phyloP scores from a whole-genome alignment of 2,113 vertebrate species.

The Phyllostomus hastatus region DNA sequence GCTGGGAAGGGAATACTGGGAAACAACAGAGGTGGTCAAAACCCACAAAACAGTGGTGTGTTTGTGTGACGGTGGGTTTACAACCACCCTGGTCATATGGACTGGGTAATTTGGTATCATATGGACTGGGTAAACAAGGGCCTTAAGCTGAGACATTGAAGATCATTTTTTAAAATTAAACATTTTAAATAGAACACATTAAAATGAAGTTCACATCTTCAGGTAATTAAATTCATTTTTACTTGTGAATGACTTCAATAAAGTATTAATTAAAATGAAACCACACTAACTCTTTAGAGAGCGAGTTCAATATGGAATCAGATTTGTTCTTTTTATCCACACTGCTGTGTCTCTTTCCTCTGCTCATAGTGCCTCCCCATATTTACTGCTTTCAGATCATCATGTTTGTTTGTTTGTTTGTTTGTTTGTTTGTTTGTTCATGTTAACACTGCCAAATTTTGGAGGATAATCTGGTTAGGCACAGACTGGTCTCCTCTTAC shows the following conservation, averaged over 20 bases:
- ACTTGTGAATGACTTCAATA: background rate
- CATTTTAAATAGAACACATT: background rate
- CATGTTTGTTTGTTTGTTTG: background rate
- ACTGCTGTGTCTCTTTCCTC: background rate
- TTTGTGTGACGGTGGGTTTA: background rate
- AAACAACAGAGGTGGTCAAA: background rate
- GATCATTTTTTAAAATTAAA: background rate
- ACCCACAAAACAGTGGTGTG: background rate
- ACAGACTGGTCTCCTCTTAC: background rate
- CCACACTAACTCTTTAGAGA: background rate
- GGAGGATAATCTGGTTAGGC: background rate
- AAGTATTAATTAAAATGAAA: background rate
- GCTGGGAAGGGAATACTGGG: fast-evolving
- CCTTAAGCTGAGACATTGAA: background rate
- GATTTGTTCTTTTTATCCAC: background rate
- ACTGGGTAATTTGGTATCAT: background rate
- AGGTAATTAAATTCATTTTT: background rate
- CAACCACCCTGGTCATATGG: too few species aligned
- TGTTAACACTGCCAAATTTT: background rate
- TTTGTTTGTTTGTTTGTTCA: background rate
- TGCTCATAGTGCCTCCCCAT: background rate
- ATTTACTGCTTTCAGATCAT: background rate
- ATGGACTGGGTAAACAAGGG: background rate
- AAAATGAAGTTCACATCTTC: background rate
- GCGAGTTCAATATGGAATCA: background rate